phyloP scores from a whole-genome alignment of 1,140 invertebrate species.

The Brachionus paranguensis region DNA sequence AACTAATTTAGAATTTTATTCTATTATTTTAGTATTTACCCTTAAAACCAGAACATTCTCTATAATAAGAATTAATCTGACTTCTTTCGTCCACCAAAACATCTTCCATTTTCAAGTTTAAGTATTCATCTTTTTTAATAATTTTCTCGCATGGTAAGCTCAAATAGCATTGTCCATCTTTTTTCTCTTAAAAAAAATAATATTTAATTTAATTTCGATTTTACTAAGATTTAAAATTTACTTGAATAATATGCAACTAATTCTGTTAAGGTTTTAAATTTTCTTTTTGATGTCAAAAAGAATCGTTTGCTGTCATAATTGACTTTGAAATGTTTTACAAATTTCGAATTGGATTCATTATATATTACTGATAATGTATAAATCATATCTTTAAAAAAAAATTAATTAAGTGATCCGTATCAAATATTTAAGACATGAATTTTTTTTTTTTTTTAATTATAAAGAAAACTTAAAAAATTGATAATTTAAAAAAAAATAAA shows the following conservation, averaged over 20 bases:
- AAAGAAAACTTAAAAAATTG: background rate
- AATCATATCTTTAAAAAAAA: background rate
- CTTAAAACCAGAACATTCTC: background rate
- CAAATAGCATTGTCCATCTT: background rate
- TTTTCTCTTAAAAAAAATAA: background rate
- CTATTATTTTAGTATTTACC: background rate
- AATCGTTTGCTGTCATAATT: slow-evolving; percentile 57
- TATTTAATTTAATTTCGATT: background rate
- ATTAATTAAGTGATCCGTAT: too few relatives aligned
- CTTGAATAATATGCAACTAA: slow-evolving; percentile 93
- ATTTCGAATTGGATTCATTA: background rate
- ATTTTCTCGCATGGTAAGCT: background rate
- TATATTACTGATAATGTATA: background rate
- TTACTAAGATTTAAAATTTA: slow-evolving; percentile 39
- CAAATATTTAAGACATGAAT: too few relatives aligned
- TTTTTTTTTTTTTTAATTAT: background rate
- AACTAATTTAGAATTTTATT: too few relatives aligned
- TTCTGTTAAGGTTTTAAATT: slow-evolving; percentile 88
- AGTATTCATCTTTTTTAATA: background rate
- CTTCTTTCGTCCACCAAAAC: background rate
- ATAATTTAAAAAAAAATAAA: background rate
- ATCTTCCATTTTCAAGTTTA: background rate
- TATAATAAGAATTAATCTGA: background rate
- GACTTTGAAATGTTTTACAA: slow-evolving; percentile 8
- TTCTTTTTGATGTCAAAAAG: slow-evolving; percentile 91